These are phyloP conservation scores for Actinernus sp. DNA, from an alignment of 92 coral and sea anemone species.

Conservation along the genomic window DNA sequence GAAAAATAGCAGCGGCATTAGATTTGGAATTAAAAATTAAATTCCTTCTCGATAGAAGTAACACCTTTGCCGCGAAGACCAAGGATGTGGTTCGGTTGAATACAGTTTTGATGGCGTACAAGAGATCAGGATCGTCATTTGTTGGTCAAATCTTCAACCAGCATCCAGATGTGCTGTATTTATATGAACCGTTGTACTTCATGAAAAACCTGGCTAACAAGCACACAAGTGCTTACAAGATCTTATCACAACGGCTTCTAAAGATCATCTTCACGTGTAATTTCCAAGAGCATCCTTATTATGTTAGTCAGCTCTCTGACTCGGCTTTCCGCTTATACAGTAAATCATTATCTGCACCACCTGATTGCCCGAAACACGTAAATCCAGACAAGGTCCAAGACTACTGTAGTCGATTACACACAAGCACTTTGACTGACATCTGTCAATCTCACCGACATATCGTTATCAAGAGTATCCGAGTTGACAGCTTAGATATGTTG, in stretches of 20 bases:
- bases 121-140: conserved; percentile 67
- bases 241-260: conserved; percentile 45
- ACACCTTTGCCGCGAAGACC: too few species aligned
- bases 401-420: conserved; percentile 39
- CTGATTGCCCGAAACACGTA: conserved; percentile 12
- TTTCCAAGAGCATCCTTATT: conserved; percentile 65
- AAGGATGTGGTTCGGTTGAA: conserved; percentile 26
- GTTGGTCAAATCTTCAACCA: conserved; percentile 67
- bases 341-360: conserved; percentile 5
- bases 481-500: conserved; percentile 29
- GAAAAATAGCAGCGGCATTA: too few species aligned
- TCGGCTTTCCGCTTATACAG: conserved; percentile 49
- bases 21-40: too few species aligned
- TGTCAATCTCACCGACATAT: conserved; percentile 58
- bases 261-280: conserved; percentile 59
- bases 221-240: conserved; percentile 29
- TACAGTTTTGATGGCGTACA: conserved; percentile 50
- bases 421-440: conserved; percentile 37
- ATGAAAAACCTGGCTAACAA: conserved; percentile 31
- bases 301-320: conserved; percentile 45
- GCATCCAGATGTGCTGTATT: conserved; percentile 48
- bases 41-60: too few species aligned
- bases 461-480: conserved; percentile 66
- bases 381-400: not conserved
- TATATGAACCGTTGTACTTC: conserved; percentile 60